phyloP scores from a whole-genome alignment of 2,797 vertebrate genomes.

The Notolabrus celidotus region DNA sequence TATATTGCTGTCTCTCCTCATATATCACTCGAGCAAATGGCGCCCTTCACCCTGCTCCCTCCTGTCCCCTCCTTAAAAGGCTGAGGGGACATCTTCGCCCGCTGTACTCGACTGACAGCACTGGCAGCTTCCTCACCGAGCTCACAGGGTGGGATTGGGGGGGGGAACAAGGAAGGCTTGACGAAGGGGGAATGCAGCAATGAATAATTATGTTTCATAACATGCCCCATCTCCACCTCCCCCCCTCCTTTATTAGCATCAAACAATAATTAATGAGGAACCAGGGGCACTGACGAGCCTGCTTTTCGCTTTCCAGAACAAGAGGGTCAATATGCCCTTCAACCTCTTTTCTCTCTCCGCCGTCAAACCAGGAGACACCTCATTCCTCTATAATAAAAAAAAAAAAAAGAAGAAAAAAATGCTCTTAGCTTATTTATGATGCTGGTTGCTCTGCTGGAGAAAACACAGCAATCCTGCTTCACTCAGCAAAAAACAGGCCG shows the following conservation, averaged over 20 bases:
- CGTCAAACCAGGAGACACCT: slow-evolving; percentile 64
- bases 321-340: slow-evolving; percentile 79
- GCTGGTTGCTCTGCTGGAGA: slow-evolving; percentile 66
- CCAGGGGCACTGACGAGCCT: slow-evolving; percentile 72
- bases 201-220: slow-evolving; percentile 82
- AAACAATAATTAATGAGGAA: slow-evolving; percentile 83
- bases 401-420: slow-evolving; percentile 21
- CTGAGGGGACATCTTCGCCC: slow-evolving; percentile 79
- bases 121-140: slow-evolving; percentile 54
- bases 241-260: slow-evolving; percentile 77
- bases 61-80: slow-evolving; percentile 77
- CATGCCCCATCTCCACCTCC: slow-evolving; percentile 50
- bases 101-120: slow-evolving; percentile 75
- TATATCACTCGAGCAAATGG: slow-evolving; percentile 83
- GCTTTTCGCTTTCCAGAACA: slow-evolving; percentile 76
- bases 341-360: slow-evolving; percentile 63
- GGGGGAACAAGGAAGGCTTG: slow-evolving; percentile 30
- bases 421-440: slow-evolving; percentile 78
- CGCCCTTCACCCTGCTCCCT: slow-evolving; percentile 76
- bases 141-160: slow-evolving; percentile 29
- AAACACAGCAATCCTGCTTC: slow-evolving; percentile 64
- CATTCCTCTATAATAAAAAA: slow-evolving; percentile 65
- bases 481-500: slow-evolving; percentile 73
- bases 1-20: slow-evolving; percentile 80
- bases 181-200: slow-evolving; percentile 66